These are phyloP conservation scores for Neotragus pygmaeus DNA, from an alignment of 2,113 vertebrate species.

Conservation along the genomic window DNA sequence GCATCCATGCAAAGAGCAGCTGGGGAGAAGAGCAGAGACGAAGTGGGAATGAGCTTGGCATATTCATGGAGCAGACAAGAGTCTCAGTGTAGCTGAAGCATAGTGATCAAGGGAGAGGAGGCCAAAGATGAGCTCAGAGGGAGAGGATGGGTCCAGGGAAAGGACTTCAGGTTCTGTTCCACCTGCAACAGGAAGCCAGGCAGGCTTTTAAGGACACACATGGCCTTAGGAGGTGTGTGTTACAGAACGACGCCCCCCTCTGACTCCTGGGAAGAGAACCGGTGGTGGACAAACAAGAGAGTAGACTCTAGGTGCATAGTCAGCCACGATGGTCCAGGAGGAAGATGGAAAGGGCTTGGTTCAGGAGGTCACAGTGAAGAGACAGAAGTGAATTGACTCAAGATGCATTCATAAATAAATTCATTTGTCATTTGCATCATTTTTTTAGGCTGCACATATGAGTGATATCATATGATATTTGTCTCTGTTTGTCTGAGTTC, in stretches of 20 bases:
- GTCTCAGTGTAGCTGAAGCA: too few relatives aligned
- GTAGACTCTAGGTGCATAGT: not conserved
- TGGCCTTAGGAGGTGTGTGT: not conserved
- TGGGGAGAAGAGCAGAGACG: too few relatives aligned
- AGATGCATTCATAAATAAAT: not conserved
- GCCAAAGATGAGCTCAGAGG: too few relatives aligned
- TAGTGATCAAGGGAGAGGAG: not conserved
- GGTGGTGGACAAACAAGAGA: not conserved
- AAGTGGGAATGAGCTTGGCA: not conserved
- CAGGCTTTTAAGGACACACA: too few relatives aligned
- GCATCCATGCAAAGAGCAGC: too few relatives aligned
- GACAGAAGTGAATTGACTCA: not conserved
- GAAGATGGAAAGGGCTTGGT: not conserved
- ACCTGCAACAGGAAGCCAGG: not conserved
- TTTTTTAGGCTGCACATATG: not conserved
- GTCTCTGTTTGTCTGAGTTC: not conserved
- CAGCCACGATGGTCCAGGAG: accelerated
- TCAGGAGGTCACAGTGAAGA: too few relatives aligned
- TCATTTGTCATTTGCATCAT: not conserved
- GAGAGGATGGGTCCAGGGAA: too few relatives aligned
- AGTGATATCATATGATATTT: not conserved
- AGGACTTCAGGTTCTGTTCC: not conserved
- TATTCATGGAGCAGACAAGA: not conserved
- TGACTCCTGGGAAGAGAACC: not conserved
- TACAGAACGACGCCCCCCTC: accelerated